Base-by-base conservation (phyloP, 1,140 invertebrate genomes). In the Cydia fagiglandana region DNA sequence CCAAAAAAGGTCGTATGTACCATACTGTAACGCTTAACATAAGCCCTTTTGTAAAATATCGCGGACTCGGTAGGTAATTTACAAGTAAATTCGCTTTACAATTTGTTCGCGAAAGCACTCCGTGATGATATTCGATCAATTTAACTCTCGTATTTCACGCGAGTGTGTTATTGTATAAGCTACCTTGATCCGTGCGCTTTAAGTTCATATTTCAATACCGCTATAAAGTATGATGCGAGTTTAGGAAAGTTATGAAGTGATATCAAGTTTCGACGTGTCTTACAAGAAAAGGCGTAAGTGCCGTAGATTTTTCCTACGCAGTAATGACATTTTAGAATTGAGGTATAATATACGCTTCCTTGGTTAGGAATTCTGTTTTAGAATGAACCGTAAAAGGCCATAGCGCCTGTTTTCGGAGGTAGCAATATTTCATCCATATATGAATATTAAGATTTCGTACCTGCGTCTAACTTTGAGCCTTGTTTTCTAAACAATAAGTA, bases 21-120 rank as follows among this genome's bases (percentile, higher is more conserved):
- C 56, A 61, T 24, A 61, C 56, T 9, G 7, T 24, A n/a, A 61
- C 7, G 56, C 4, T n/a, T 61, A 17, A 20, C 17, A 24, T 61
- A 61, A 1, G 56, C 17, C 56, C 7, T 24, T 61, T 61, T 24
- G 17, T 9, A 61, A 24, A 12, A n/a, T 12, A 15, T 15, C n/a
- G 50, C n/a, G n/a, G 56, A 20, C 56, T 61, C 56, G 56, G 56
- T 61, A 61, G 56, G 56, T 61, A 61, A 61, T 61, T 61, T 61
- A 61, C 56, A 61, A 61, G 56, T 20, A 61, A 61, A 61, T 61
- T 61, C 56, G 56, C 17, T 61, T 61, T 61, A 61, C 56, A 61
- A 61, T 61, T 61, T 20, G n/a, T 61, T 61, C 6, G 17, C 7
- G 17, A 61, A 61, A 53, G 50, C n/a, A 61, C 17, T 20, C 56